A percentile compares a stretch with the other conserved stretches of the same genome.
Evolutionary conservation across 2,888 invertebrate species (phyloP).

Genomic region (Spisula solida): DNA sequence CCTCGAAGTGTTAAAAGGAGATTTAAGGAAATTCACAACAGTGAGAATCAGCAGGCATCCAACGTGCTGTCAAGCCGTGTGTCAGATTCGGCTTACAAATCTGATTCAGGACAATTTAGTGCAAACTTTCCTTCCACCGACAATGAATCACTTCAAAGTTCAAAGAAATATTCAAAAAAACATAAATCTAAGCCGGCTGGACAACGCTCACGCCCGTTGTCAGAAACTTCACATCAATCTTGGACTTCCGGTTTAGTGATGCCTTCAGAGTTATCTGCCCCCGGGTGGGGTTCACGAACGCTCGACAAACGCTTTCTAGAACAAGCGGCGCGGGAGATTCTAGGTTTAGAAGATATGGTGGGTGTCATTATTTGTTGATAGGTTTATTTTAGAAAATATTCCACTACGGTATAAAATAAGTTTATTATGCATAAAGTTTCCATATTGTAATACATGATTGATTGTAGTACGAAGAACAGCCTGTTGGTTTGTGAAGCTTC

Average conservation of each 20-base stretch:
- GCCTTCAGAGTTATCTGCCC: constrained; percentile 46
- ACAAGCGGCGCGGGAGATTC: constrained; percentile 52
- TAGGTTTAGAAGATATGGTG: constrained; percentile 53
- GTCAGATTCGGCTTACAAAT: not conserved
- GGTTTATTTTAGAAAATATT: not conserved
- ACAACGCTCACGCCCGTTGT: not conserved
- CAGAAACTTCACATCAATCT: not conserved
- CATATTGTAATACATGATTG: not conserved
- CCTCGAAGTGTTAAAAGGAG: constrained; percentile 27
- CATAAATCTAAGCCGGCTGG: not conserved
- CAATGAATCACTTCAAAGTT: constrained; percentile 24
- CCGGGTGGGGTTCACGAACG: constrained; percentile 64
- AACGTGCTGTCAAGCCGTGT: not conserved
- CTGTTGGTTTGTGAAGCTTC: not conserved
- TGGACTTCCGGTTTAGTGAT: constrained; percentile 27
- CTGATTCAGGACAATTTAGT: constrained; percentile 12
- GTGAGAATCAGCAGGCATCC: no score
- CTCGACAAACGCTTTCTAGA: constrained; percentile 65
- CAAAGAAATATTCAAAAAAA: not conserved
- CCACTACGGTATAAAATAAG: not conserved
- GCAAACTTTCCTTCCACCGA: not conserved
- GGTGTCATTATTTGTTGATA: not conserved
- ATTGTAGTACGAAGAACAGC: not conserved
- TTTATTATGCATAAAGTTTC: not conserved
- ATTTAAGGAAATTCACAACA: not conserved